Base-by-base conservation (phyloP, 2,888 invertebrate species). In the Rapana venosa region DNA sequence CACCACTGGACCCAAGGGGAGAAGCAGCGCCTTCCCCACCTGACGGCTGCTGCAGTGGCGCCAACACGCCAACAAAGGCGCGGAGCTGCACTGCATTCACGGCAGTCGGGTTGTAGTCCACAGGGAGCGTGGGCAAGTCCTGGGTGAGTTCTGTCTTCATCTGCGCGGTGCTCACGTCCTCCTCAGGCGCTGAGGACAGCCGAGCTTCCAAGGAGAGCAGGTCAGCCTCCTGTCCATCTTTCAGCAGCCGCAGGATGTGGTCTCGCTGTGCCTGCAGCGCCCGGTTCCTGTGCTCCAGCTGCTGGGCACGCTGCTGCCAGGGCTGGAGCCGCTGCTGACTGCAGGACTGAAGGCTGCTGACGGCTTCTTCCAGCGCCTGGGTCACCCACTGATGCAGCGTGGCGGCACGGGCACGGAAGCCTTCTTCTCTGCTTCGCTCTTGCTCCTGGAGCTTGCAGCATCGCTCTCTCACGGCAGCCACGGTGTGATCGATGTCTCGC, bases 131-230 rank as follows among this genome's bases (percentile, higher is more conserved):
- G 36, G 81, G 81, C 11, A 83, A 0, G 81, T 83, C 81, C 47
- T 47, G 17, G 26, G 81, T 83, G 36, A 83, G 81, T 36, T 83
- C 47, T 30, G 36, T 83, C 47, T 5, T 26, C 22, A 83, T 1
- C 81, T 8, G 11, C 22, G 36, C 22, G 22, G 36, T 20, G 26
- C 36, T 36, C 22, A 26, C 47, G 81, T 30, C 47, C 6, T 83
- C 47, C 26, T 26, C 6, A 30, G 30, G 22, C 26, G 36, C 26
- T 70, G n/a, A 26, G n/a, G 35, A 36, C 74, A 87, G 32, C 70
- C 70, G 70, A 36, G n/a, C 47, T 26, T 87, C 87, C 87, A 87
- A 35, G 36, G 87, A 70, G 26, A 87, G 47, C 20, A 74, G 15
- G 47, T 87, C 74, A 36, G 70, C 87, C 56, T 70, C 74, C n/a